Base-by-base conservation (phyloP, 64 coral and sea anemone species). In the Acropora tenuis region DNA sequence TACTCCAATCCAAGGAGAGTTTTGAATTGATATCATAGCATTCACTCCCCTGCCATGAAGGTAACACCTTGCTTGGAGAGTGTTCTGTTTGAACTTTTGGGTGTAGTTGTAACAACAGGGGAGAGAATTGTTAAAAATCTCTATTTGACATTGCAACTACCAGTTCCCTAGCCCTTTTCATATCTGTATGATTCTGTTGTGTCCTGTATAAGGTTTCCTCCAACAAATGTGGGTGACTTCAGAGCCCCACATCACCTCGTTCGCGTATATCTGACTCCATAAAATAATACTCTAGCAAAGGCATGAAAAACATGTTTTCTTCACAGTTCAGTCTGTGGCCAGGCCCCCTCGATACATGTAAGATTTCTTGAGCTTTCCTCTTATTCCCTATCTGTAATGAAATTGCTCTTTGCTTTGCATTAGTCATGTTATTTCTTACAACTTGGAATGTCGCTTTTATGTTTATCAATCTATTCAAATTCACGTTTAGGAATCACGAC, bases 51-150 rank as follows among this genome's bases (percentile, higher is more conserved):
- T 92, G 0, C 90, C 90, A 18, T 92, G 52, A 50, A 86, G 82
- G 73, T 92, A 81, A 8, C 81, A 47, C 77, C 85, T 91, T 83
- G 89, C 89, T 83, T 83, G 89, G 4, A 91, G 1, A 6, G 78
- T 83, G 49, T 91, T 91, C 63, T 92, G 86, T 55, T 86, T 92
- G 42, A 84, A 86, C 58, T 86, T 86, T 92, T 92, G 80, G 1
- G 89, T 83, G 11, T 91, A 91, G 47, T 91, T 91, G 66, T 91
- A 91, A 18, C 89, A 91, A 1, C 80, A 92, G 11, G 90, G 15
- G 59, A 63, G 59, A 63, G 81, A 86, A 63, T 86, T 92, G 11
- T 72, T 65, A n/a, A 15, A 92, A 92, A 77, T 73, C 75, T 16
- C 52, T 69, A 48, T 92, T 58, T 2, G 81, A 86, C 80, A 92